Evolutionary conservation across 1,140 invertebrate genomes (phyloP).

Genomic region (Bicyclus anynana): DNA sequence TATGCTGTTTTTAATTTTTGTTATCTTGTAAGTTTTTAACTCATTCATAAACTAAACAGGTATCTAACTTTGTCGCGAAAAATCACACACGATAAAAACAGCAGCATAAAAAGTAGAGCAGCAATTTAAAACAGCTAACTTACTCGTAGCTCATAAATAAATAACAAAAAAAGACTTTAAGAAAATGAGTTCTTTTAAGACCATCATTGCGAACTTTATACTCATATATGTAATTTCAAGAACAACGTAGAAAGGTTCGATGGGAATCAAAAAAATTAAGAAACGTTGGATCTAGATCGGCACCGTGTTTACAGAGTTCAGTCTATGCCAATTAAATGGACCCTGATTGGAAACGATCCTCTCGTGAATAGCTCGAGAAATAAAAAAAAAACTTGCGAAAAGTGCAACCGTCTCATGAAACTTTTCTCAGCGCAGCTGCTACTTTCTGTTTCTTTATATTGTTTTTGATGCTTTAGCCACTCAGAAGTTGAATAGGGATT

Average conservation of each 20-base stretch:
- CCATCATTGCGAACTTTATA: no score
- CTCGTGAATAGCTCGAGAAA: conserved; percentile 33
- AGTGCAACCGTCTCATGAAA: conserved; percentile 34
- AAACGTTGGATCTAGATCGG: conserved; percentile 15
- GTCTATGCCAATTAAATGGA: conserved; percentile 45
- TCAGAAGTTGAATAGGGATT: not conserved
- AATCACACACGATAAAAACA: no score
- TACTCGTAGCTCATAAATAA: no score
- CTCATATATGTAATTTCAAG: not conserved
- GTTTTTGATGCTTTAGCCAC: not conserved
- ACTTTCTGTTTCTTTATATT: conserved; percentile 16
- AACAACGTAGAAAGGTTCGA: conserved; percentile 4
- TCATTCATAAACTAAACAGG: no score
- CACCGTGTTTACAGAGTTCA: conserved; percentile 33
- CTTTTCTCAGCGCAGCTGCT: conserved; percentile 38
- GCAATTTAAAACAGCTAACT: no score
- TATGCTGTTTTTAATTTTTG: no score
- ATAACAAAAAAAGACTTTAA: no score
- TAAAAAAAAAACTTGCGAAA: conserved; percentile 41
- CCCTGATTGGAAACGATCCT: conserved; percentile 39
- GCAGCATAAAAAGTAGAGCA: no score
- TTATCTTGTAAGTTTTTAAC: no score
- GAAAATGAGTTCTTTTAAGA: no score
- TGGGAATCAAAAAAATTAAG: conserved; percentile 13
- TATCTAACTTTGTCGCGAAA: no score